A percentile compares a stretch with the other conserved stretches of the same genome.
These are phyloP conservation scores for Sacculina carcini DNA, from an alignment of 2,888 invertebrate genomes.

Conservation along the genomic window DNA sequence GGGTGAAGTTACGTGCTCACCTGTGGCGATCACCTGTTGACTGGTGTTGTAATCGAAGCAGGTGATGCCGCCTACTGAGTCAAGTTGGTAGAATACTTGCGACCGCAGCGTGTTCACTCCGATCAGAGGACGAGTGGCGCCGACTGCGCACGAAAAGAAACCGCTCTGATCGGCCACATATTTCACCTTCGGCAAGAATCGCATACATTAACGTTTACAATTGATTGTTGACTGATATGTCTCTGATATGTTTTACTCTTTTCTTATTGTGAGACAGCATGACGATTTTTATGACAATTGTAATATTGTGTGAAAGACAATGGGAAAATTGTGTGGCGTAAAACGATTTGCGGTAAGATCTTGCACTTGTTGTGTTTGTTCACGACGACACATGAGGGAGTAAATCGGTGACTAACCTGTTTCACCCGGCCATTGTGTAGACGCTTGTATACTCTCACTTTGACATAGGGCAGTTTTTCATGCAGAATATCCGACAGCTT, in stretches of 20 bases:
- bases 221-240: too few species aligned
- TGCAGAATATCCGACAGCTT: background rate
- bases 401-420: background rate
- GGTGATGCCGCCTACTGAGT: constrained; percentile 25
- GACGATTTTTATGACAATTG: too few species aligned
- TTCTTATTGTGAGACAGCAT: too few species aligned
- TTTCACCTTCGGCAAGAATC: too few species aligned
- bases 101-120: constrained; percentile 32
- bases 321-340: too few species aligned
- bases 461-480: background rate
- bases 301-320: too few species aligned
- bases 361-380: background rate
- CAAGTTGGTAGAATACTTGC: constrained; percentile 30
- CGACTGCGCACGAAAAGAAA: constrained; percentile 39
- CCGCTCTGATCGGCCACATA: constrained; percentile 37
- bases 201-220: too few species aligned
- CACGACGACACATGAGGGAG: background rate
- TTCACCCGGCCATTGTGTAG: constrained; percentile 40
- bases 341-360: too few species aligned
- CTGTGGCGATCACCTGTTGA: constrained; percentile 15
- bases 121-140: constrained; percentile 28
- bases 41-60: constrained; percentile 20
- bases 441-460: constrained; percentile 13
- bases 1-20: too few species aligned
- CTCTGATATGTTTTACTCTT: too few species aligned